Evolutionary conservation across 2,888 invertebrate genomes (phyloP).

Genomic region (Rhagophthalmus giganteus): DNA sequence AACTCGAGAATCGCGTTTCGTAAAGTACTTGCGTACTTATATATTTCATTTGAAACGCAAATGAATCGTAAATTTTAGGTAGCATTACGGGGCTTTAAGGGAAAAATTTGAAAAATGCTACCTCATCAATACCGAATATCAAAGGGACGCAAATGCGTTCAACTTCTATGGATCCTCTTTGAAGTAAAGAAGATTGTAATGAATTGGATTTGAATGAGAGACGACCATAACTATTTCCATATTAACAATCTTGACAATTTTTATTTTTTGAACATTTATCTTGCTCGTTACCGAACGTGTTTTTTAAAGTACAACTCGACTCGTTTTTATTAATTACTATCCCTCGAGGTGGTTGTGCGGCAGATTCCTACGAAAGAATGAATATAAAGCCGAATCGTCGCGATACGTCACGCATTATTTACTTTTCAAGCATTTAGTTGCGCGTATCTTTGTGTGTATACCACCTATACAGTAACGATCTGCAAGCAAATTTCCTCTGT

Average conservation of each 20-base stretch:
- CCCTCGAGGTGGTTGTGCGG: too few relatives aligned
- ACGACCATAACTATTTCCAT: conserved; percentile 26
- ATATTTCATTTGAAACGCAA: conserved; percentile 28
- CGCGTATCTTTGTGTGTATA: too few relatives aligned
- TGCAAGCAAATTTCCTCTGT: not conserved
- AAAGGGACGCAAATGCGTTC: conserved; percentile 30
- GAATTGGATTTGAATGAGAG: conserved; percentile 29
- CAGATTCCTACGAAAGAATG: too few relatives aligned
- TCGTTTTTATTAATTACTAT: too few relatives aligned
- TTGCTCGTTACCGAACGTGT: not conserved
- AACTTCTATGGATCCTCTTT: conserved; percentile 24
- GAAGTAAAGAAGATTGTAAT: conserved; percentile 29
- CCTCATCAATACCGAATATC: conserved; percentile 38
- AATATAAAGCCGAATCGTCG: too few relatives aligned
- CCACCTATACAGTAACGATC: not conserved
- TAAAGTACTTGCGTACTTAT: conserved; percentile 8
- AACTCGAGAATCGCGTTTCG: conserved; percentile 6
- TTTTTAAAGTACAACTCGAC: too few relatives aligned
- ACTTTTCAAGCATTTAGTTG: too few relatives aligned
- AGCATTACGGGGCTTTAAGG: conserved; percentile 21
- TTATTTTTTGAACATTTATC: not conserved
- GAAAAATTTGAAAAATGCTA: conserved; percentile 35
- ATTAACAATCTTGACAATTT: conserved; percentile 14
- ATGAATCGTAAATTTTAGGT: conserved; percentile 29
- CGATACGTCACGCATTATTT: too few relatives aligned